Percentiles rank a stretch among this genome's conserved stretches.
phyloP scores from a whole-genome alignment of 2,888 invertebrate genomes.

The Halictus quadricinctus region DNA sequence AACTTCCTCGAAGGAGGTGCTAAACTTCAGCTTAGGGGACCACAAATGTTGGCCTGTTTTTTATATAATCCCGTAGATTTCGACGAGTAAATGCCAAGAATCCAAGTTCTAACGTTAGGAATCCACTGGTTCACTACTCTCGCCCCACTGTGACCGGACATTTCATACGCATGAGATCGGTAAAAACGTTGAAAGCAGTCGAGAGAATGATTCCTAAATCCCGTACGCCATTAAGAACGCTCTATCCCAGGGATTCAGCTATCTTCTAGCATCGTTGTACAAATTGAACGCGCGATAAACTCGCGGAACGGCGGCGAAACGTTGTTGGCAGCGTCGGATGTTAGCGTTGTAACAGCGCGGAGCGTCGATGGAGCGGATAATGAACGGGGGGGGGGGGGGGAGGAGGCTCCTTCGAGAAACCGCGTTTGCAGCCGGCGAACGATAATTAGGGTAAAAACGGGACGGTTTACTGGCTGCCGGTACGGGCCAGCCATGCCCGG shows the following conservation, averaged over 20 bases:
- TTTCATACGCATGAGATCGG: too few relatives aligned
- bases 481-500: neutral
- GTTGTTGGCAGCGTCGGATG: neutral
- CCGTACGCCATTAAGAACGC: neutral
- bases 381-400: constrained; percentile 10
- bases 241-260: neutral
- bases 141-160: too few relatives aligned
- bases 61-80: too few relatives aligned
- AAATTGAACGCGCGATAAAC: constrained; percentile 39
- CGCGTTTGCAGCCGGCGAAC: constrained; percentile 21
- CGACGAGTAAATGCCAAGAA: too few relatives aligned
- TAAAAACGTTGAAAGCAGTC: neutral
- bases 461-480: constrained; percentile 33
- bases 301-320: neutral
- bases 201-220: neutral
- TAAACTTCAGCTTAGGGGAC: too few relatives aligned
- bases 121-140: too few relatives aligned
- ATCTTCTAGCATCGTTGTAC: constrained; percentile 13
- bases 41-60: too few relatives aligned
- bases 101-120: too few relatives aligned
- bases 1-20: too few relatives aligned
- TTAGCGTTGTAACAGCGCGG: constrained; percentile 11
- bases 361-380: constrained; percentile 29
- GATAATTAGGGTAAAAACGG: constrained; percentile 55
- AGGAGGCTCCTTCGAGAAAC: constrained; percentile 10